Evolutionary conservation across 2,113 vertebrate species (phyloP).

Genomic region (Oplegnathus fasciatus): DNA sequence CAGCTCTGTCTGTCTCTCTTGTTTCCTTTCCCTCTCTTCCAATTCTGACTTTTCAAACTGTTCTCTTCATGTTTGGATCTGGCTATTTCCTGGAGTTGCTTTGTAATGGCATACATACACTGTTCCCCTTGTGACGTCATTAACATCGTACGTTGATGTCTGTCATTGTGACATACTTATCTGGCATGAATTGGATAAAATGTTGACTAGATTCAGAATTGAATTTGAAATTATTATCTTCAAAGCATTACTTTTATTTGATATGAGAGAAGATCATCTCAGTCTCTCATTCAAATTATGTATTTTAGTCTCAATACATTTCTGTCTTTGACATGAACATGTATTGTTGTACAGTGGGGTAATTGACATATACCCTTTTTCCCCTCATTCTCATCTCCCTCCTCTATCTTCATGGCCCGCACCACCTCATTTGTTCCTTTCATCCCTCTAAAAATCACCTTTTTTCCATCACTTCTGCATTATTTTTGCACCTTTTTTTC

Average conservation of each 20-base stretch:
- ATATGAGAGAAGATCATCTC: slow-evolving; percentile 21
- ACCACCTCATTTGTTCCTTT: slow-evolving; percentile 47
- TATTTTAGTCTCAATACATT: slow-evolving; percentile 70
- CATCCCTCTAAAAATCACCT: slow-evolving; percentile 5
- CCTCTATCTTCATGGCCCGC: slow-evolving; percentile 47
- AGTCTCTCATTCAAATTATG: slow-evolving; percentile 43
- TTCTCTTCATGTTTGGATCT: slow-evolving; percentile 46
- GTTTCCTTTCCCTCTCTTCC: slow-evolving; percentile 44
- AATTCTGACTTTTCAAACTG: slow-evolving; percentile 29
- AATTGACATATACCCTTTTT: slow-evolving; percentile 83
- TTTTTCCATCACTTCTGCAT: not conserved
- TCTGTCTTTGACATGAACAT: slow-evolving; percentile 70
- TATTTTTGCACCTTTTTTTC: slow-evolving; percentile 25
- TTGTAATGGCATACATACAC: slow-evolving; percentile 57
- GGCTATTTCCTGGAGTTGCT: slow-evolving; percentile 67
- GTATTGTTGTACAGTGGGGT: slow-evolving; percentile 70
- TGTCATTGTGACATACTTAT: slow-evolving; percentile 32
- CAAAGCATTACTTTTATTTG: slow-evolving; percentile 4
- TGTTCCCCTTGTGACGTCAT: slow-evolving; percentile 51
- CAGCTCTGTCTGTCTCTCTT: slow-evolving; percentile 41
- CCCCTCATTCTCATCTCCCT: slow-evolving; percentile 59
- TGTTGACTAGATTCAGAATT: not conserved
- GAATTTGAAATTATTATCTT: slow-evolving; percentile 3
- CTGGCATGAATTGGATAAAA: slow-evolving; percentile 17
- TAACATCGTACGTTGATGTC: slow-evolving; percentile 60